Percentiles rank a stretch among this genome's conserved stretches.
Evolutionary conservation across 2,797 vertebrate species (phyloP).

Genomic region (Coregonus suidteri): DNA sequence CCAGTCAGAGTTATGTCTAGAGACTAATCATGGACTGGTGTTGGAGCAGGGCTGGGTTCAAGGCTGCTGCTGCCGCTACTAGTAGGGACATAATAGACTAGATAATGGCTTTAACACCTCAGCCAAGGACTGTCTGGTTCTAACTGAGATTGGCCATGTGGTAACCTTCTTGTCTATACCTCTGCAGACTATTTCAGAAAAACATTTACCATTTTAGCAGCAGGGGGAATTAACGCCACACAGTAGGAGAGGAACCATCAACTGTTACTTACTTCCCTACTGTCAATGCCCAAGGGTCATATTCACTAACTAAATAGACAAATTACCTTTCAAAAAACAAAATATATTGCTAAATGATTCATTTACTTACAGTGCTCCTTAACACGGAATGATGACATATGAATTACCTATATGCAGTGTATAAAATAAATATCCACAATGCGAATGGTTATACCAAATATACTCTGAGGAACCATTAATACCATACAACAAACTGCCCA

Average conservation of each 20-base stretch:
- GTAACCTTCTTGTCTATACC: too few species aligned
- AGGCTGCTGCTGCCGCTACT: too few species aligned
- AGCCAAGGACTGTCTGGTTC: too few species aligned
- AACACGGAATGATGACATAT: not conserved
- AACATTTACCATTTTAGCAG: too few species aligned
- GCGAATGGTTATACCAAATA: not conserved
- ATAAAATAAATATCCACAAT: too few species aligned
- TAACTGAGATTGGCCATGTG: too few species aligned
- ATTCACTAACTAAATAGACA: not conserved
- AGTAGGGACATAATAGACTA: too few species aligned
- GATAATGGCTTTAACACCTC: too few species aligned
- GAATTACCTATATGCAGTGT: not conserved
- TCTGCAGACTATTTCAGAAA: too few species aligned
- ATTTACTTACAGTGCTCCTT: not conserved
- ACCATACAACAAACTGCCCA: not conserved
- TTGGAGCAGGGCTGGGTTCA: too few species aligned
- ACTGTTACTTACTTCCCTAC: conserved; percentile 1
- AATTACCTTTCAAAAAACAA: not conserved
- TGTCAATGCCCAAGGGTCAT: not conserved
- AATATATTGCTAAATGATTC: not conserved
- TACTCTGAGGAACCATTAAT: not conserved
- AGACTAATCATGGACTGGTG: too few species aligned
- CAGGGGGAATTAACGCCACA: too few species aligned
- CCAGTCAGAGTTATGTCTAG: not conserved
- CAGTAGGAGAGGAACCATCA: not conserved